These are phyloP conservation scores for Oncopodura yosiiana DNA, from an alignment of 1,140 invertebrate genomes.

Conservation along the genomic window DNA sequence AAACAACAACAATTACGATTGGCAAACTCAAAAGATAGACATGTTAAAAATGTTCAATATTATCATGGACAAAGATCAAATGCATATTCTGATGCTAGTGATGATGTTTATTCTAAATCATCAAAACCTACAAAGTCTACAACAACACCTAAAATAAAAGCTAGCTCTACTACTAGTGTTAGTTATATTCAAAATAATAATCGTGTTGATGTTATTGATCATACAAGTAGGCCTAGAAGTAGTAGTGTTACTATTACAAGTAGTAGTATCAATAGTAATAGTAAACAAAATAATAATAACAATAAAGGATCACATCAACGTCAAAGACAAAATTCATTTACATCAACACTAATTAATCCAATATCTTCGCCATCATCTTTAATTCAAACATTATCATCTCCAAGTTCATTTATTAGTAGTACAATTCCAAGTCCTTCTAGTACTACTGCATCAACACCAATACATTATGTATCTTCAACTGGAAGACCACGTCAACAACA, in stretches of 20 bases:
- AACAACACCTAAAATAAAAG: too few relatives aligned
- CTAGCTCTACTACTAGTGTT: background rate
- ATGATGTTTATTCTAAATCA: too few relatives aligned
- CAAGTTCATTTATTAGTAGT: background rate
- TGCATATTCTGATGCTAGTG: slow-evolving; percentile 7
- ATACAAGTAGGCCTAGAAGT: too few relatives aligned
- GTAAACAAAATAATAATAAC: slow-evolving; percentile 11
- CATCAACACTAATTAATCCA: background rate
- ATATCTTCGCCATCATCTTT: background rate
- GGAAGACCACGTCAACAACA: background rate
- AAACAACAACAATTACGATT: slow-evolving; percentile 12
- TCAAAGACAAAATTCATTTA: background rate
- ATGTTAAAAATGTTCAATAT: slow-evolving; percentile 8
- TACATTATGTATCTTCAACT: slow-evolving; percentile 1
- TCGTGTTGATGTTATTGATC: too few relatives aligned
- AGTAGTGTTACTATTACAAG: too few relatives aligned
- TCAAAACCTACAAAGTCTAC: too few relatives aligned
- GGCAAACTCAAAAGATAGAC: slow-evolving; percentile 8
- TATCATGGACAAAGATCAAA: slow-evolving; percentile 24
- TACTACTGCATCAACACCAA: slow-evolving; percentile 5
- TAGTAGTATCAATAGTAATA: slow-evolving; percentile 6
- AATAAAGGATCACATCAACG: slow-evolving; percentile 1
- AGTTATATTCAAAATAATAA: too few relatives aligned
- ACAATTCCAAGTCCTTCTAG: too few relatives aligned
- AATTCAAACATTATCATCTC: background rate